These are phyloP conservation scores for Parazoanthus atlanticus DNA, from an alignment of 92 coral and sea anemone species.

Conservation along the genomic window DNA sequence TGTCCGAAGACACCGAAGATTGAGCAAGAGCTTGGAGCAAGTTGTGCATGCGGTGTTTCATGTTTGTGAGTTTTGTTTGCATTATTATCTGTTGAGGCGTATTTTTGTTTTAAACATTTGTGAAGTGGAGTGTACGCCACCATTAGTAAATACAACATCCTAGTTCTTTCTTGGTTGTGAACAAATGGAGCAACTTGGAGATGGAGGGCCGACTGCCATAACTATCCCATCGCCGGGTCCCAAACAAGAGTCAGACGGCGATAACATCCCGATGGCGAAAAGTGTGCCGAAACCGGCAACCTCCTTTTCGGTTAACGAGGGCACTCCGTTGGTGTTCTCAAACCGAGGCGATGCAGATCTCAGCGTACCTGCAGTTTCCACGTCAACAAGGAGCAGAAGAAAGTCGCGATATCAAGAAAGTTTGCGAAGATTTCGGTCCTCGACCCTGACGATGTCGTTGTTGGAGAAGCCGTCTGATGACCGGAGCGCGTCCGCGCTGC, in stretches of 20 bases:
- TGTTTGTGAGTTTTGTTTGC: not conserved
- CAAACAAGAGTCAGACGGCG: not conserved
- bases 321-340: conserved; percentile 22
- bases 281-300: not conserved
- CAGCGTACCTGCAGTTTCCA: conserved; percentile 8
- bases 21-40: not conserved
- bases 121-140: not conserved
- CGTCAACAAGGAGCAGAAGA: conserved; percentile 23
- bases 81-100: not conserved
- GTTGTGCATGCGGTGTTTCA: no score
- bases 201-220: not conserved
- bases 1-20: not conserved
- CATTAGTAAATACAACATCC: not conserved
- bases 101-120: not conserved
- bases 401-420: conserved; percentile 67
- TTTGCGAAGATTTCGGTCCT: conserved; percentile 63
- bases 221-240: not conserved
- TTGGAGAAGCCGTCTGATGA: conserved; percentile 82
- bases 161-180: not conserved
- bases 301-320: conserved; percentile 9
- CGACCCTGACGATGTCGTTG: conserved; percentile 81
- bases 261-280: not conserved
- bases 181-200: conserved; percentile 15
- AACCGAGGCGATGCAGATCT: not conserved
- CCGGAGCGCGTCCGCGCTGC: conserved; percentile 86